Base-by-base conservation (phyloP, 2,113 vertebrate genomes). In the Nibea coibor region DNA sequence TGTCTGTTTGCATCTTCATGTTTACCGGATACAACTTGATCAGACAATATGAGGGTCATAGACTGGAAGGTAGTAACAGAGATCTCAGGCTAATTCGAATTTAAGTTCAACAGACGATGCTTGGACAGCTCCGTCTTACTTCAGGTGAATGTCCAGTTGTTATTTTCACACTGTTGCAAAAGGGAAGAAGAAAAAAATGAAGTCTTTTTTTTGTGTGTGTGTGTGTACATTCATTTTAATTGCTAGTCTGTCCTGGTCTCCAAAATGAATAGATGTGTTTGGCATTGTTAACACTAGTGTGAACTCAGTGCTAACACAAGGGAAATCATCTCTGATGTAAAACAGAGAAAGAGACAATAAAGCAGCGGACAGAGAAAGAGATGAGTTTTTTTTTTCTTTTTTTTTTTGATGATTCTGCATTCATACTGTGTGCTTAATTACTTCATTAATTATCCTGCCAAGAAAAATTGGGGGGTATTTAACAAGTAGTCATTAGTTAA, bases 401-500 rank as follows among this genome's bases (percentile, higher is more conserved):
- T 78, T 88, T 78, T 88, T 93, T 42, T 85, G 87, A 93, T 93
- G 90, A 94, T 78, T 79, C 87, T 69, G 90, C 92, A 93, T 71
- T 79, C 62, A 69, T 53, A 53, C 73, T 26, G 39, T 85, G 72
- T 17, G 59, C 80, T 67, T 93, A 93, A 95, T 94, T 92, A 93
- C 86, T 87, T 78, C 89, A 94, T 94, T 94, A 88, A 94, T 95
- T 94, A 93, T 91, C 84, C 74, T 84, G 80, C 57, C 86, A 83
- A 43, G 16, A 78, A 74, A 89, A 90, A 93, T 80, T 77, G 69
- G 72, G 67, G 69, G 82, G 89, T 83, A 86, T 92, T 91, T 93
- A 92, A 94, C 89, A 90, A 88, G 90, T 56, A 90, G 87, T 86
- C 90, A 92, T 95, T 91, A 92, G 89, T 90, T 91, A 89, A 91